A percentile compares a stretch with the other conserved stretches of the same genome.
Conservation (phyloP, 1,140 invertebrate genomes). For the Zaprionus ghesquierei region DNA sequence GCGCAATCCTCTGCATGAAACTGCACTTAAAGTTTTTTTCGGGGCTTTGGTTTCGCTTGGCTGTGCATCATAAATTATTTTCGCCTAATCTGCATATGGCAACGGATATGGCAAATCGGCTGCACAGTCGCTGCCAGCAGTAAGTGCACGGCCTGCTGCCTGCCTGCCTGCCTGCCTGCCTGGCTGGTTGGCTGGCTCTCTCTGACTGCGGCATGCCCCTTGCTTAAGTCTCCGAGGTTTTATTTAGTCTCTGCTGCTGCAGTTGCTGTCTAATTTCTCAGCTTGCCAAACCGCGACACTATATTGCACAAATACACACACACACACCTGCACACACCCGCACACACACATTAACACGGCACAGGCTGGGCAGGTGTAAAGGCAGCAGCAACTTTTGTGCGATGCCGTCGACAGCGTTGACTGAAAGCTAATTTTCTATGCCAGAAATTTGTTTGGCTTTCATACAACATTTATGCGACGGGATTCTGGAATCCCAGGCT, state of each 20-base stretch:
- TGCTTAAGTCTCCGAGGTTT: conserved; percentile 28
- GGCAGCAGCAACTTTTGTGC: conserved; percentile 4
- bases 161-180: neutral
- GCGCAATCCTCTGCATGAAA: neutral
- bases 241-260: conserved; percentile 44
- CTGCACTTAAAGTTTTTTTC: conserved; percentile 21
- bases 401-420: conserved; percentile 34
- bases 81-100: conserved; percentile 68
- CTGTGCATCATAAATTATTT: conserved; percentile 70
- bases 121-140: conserved; percentile 11
- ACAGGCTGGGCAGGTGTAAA: conserved; percentile 36
- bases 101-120: conserved; percentile 31
- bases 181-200: too few relatives aligned
- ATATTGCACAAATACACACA: neutral
- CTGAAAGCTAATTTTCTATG: conserved; percentile 62
- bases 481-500: too few relatives aligned
- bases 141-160: neutral
- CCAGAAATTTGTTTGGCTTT: conserved; percentile 55
- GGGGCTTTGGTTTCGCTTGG: conserved; percentile 28
- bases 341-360: neutral
- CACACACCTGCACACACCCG: neutral
- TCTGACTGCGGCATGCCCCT: neutral
- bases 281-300: conserved; percentile 15
- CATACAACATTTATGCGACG: conserved; percentile 54
- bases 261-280: conserved; percentile 32